Percentiles rank a stretch among this genome's conserved stretches.
phyloP scores from a whole-genome alignment of 2,888 invertebrate species.

The Volucella zonaria region DNA sequence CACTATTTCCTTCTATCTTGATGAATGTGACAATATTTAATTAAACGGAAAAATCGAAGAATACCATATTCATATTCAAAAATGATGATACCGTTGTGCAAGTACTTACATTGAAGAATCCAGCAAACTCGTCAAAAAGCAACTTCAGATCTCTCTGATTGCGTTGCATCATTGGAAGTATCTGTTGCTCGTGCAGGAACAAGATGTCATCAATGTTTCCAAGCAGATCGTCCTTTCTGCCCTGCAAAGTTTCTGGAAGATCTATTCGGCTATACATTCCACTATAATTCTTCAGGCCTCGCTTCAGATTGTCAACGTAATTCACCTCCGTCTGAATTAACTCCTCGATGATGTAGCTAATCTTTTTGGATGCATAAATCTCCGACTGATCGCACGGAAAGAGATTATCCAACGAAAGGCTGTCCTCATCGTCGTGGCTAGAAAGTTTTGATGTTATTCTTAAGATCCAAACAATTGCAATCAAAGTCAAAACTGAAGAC shows the following conservation, averaged over 20 bases:
- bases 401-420: slow-evolving; percentile 80
- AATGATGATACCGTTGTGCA: not conserved
- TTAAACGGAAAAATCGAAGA: not conserved
- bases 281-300: slow-evolving; percentile 80
- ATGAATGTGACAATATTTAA: too few relatives aligned
- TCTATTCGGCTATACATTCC: slow-evolving; percentile 76
- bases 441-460: slow-evolving; percentile 18
- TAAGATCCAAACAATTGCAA: slow-evolving; percentile 2
- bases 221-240: slow-evolving; percentile 85
- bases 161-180: slow-evolving; percentile 80
- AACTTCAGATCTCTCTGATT: slow-evolving; percentile 80
- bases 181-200: slow-evolving; percentile 87
- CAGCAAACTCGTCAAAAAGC: slow-evolving; percentile 80
- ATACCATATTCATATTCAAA: not conserved
- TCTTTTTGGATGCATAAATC: slow-evolving; percentile 80
- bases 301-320: slow-evolving; percentile 80
- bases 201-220: slow-evolving; percentile 95
- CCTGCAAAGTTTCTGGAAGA: slow-evolving; percentile 78
- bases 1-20: too few relatives aligned
- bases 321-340: slow-evolving; percentile 81
- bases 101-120: slow-evolving; percentile 79
- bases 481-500: slow-evolving; percentile 18
- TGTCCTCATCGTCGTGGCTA: slow-evolving; percentile 81
- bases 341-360: slow-evolving; percentile 81
- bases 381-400: slow-evolving; percentile 81